Percentiles rank a stretch among this genome's conserved stretches.
These are phyloP conservation scores for Andricus quercusramuli DNA, from an alignment of 2,888 invertebrate species.

Conservation along the genomic window DNA sequence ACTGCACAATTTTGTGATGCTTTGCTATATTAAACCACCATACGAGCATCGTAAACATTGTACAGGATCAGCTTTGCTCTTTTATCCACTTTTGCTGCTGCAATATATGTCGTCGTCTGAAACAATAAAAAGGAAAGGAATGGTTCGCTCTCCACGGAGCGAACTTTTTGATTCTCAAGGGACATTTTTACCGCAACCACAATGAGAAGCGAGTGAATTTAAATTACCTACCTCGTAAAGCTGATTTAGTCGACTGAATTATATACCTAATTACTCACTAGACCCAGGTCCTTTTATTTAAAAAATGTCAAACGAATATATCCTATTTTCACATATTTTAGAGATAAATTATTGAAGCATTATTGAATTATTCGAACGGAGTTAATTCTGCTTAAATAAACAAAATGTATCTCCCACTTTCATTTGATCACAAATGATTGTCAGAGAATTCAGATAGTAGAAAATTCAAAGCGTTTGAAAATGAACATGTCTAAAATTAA, in stretches of 20 bases:
- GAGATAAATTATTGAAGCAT: background rate
- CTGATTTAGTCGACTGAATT: background rate
- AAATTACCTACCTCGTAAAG: background rate
- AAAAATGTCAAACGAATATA: background rate
- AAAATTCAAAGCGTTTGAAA: background rate
- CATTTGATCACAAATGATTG: too few relatives aligned
- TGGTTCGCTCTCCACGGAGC: background rate
- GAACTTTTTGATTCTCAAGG: conserved; percentile 7
- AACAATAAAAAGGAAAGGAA: background rate
- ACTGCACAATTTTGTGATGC: background rate
- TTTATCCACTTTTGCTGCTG: background rate
- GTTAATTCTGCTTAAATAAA: background rate
- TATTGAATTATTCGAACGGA: background rate
- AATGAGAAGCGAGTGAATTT: conserved; percentile 25
- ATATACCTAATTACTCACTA: background rate
- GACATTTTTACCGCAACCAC: conserved; percentile 11
- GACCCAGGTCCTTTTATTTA: background rate
- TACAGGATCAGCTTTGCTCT: conserved; percentile 14
- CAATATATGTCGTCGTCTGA: conserved; percentile 10
- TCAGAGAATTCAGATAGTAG: too few relatives aligned
- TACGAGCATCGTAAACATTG: conserved; percentile 5
- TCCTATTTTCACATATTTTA: background rate
- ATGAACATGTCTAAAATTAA: too few relatives aligned
- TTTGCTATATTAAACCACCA: background rate
- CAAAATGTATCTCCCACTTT: background rate